Percentiles rank a stretch among this genome's conserved stretches.
phyloP scores from a whole-genome alignment of 2,113 vertebrate species.

The Ciconia boyciana region DNA sequence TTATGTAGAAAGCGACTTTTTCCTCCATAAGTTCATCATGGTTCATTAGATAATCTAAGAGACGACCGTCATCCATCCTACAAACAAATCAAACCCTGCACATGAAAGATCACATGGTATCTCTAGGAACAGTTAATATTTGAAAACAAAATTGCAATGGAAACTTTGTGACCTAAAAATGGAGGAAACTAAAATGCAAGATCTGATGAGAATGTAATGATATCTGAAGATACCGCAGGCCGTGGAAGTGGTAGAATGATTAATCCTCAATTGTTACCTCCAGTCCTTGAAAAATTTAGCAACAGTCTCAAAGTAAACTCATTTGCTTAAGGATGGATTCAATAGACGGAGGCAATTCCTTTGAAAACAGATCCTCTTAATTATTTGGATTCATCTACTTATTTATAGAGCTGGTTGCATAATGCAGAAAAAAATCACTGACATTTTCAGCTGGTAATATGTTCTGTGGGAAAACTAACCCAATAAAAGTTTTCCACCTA shows the following conservation, averaged over 20 bases:
- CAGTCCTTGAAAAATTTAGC: not conserved
- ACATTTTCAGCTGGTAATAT: not conserved
- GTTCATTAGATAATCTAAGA: conserved; percentile 94
- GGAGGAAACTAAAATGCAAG: not conserved
- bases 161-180: conserved; percentile 5
- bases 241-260: not conserved
- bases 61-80: conserved; percentile 91
- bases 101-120: not conserved
- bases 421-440: not conserved
- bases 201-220: not conserved
- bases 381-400: conserved; percentile 6
- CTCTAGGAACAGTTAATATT: not conserved
- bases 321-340: conserved; percentile 30
- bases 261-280: not conserved
- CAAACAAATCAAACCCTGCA: conserved; percentile 14
- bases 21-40: conserved; percentile 97
- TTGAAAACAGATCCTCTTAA: conserved; percentile 17
- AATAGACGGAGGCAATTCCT: not conserved
- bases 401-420: conserved; percentile 30
- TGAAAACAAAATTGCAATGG: not conserved
- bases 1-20: conserved; percentile 92
- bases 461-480: conserved; percentile 14
- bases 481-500: conserved; percentile 6
- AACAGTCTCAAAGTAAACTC: not conserved
- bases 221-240: not conserved